phyloP scores from a whole-genome alignment of 2,797 vertebrate species.

The Anas bahamensis region DNA sequence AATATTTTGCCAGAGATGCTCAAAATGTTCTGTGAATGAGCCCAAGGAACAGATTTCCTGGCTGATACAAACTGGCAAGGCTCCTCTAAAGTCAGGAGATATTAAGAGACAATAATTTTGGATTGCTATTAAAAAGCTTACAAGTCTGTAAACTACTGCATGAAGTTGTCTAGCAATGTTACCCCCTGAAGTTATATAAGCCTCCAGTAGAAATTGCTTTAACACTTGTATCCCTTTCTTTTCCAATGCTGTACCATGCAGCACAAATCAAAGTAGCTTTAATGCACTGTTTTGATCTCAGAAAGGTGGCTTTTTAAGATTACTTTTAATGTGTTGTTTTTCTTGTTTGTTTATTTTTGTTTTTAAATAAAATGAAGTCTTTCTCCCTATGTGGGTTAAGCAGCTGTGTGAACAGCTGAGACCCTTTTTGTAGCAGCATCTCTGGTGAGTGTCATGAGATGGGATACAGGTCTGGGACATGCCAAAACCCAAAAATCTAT shows the following conservation, averaged over 20 bases:
- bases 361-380: neutral
- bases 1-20: constrained; percentile 13
- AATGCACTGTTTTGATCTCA: neutral
- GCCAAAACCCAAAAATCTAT: neutral
- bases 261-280: neutral
- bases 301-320: neutral
- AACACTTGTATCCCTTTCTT: neutral
- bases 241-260: neutral
- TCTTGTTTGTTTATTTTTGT: neutral
- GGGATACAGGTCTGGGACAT: neutral
- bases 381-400: neutral
- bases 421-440: neutral
- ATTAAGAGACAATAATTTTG: constrained; percentile 31
- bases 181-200: neutral
- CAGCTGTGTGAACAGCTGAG: neutral
- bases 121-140: constrained; percentile 1
- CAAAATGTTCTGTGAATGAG: constrained; percentile 52
- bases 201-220: neutral
- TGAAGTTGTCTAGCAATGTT: constrained; percentile 18
- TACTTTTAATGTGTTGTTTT: neutral
- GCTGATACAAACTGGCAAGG: constrained; percentile 18
- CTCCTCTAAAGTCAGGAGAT: neutral
- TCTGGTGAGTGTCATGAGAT: neutral
- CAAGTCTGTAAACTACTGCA: neutral
- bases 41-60: constrained; percentile 50